Evolutionary conservation across 23 tunicate genomes (phyloP).

Genomic region (Oikopleura dioica): DNA sequence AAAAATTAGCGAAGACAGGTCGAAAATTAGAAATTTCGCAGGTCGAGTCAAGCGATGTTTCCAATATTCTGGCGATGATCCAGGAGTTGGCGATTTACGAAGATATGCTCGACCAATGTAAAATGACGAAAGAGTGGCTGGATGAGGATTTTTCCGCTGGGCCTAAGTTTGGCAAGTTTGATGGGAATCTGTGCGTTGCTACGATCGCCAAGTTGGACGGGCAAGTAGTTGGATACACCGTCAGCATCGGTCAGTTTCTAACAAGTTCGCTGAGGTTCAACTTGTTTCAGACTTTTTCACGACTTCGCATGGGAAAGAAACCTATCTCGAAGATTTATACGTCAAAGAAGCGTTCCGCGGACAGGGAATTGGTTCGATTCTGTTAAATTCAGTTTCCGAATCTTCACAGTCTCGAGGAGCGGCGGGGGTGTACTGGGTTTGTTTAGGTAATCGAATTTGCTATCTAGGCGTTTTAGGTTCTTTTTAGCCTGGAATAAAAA

Average conservation of each 20-base stretch:
- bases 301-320: not conserved
- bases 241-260: not conserved
- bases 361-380: not conserved
- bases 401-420: not conserved
- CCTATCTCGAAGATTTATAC: not conserved
- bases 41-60: not conserved
- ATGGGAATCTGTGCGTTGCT: not conserved
- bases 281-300: not conserved
- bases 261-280: too few species aligned
- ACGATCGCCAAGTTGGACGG: not conserved
- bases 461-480: too few species aligned
- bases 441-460: too few species aligned
- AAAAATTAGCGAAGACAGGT: not conserved
- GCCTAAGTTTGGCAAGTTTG: not conserved
- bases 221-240: not conserved
- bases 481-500: not conserved
- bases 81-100: constrained; percentile 19
- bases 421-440: not conserved
- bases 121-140: not conserved
- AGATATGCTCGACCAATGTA: constrained; percentile 19
- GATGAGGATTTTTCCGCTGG: not conserved
- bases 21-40: not conserved
- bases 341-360: not conserved
- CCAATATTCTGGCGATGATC: constrained; percentile 11
- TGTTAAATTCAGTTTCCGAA: not conserved